phyloP scores from a whole-genome alignment of 2,797 vertebrate genomes.

The Cynopterus sphinx region DNA sequence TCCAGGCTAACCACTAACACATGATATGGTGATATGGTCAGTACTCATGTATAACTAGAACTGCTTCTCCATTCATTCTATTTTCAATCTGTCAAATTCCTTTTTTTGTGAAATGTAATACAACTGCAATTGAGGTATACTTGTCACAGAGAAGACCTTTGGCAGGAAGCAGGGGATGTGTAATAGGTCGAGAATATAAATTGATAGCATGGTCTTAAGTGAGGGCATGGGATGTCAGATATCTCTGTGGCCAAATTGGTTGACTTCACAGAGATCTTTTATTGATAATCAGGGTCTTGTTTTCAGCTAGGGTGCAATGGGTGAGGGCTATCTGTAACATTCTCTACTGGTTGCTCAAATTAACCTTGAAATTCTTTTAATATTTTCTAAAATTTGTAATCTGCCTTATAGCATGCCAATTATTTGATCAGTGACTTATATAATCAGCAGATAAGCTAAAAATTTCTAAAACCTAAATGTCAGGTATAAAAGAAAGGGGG shows the following conservation, averaged over 20 bases:
- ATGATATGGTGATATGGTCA: too few relatives aligned
- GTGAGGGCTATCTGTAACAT: background rate
- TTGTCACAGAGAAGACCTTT: background rate
- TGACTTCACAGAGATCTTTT: background rate
- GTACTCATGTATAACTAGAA: background rate
- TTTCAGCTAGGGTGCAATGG: background rate
- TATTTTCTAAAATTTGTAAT: background rate
- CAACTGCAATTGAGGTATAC: background rate
- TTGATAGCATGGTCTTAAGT: background rate
- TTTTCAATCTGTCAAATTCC: background rate
- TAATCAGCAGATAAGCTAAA: background rate
- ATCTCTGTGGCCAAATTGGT: background rate
- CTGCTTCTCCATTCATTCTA: background rate
- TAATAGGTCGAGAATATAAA: background rate
- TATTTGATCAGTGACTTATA: background rate
- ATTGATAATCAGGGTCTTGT: background rate
- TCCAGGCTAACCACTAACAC: background rate
- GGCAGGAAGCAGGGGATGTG: background rate
- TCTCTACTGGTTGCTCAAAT: background rate
- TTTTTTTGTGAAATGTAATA: background rate
- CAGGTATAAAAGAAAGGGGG: background rate
- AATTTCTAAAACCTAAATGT: background rate
- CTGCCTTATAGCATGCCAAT: background rate
- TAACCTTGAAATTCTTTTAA: background rate
- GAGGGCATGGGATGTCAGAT: background rate